Conservation (phyloP, 2,113 vertebrate species). For the Strix uralensis region DNA sequence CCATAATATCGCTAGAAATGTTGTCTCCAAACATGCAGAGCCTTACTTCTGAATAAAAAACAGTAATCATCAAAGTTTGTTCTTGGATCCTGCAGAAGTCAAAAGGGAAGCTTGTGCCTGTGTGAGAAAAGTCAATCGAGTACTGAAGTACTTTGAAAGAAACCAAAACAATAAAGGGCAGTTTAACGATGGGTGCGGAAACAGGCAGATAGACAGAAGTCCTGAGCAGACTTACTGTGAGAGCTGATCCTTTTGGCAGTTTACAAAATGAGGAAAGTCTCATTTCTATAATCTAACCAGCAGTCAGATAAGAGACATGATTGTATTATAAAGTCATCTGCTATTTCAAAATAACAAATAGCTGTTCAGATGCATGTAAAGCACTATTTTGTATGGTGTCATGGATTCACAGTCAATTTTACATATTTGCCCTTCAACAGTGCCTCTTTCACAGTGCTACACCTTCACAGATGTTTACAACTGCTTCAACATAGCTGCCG, state of each 20-base stretch:
- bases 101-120: background rate
- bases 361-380: background rate
- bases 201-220: background rate
- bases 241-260: background rate
- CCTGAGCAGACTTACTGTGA: background rate
- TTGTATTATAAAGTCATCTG: background rate
- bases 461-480: background rate
- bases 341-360: background rate
- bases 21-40: background rate
- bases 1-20: background rate
- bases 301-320: background rate
- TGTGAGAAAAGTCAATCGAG: background rate
- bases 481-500: background rate
- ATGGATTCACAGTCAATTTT: background rate
- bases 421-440: background rate
- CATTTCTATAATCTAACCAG: background rate
- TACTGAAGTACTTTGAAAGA: background rate
- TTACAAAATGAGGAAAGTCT: background rate
- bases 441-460: background rate
- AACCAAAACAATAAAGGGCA: background rate
- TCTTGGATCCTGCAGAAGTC: background rate
- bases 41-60: background rate
- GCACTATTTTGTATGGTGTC: background rate
- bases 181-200: background rate
- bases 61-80: background rate